Evolutionary conservation across 2,797 vertebrate genomes (phyloP), one percentile per base, ranked within the genome.

Genomic region (Clarias pachynema): DNA sequence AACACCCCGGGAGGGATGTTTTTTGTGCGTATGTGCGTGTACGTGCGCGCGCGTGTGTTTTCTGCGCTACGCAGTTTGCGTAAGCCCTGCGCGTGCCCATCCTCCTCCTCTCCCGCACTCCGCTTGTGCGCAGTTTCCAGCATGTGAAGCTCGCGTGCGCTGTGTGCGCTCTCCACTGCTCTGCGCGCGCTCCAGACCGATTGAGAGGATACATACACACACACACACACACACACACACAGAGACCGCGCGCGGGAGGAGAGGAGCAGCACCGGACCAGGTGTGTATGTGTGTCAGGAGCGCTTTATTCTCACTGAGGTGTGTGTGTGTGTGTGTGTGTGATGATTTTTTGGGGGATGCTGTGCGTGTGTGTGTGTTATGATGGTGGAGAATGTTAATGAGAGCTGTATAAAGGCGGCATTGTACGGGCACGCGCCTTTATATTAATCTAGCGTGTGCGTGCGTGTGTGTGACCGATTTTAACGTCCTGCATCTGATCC

Each of bases 311-410:
- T 49, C 37, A 18, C n/a, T n/a, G 31, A 59, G 20, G 4, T 89
- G 88, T 91, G 92, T 66, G 15, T 75, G 49, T 57, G 26, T 73
- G 77, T 44, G 59, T 69, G 63, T 69, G 63, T 53, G 77, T 44
- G 59, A 49, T 12, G 10, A 49, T 49, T 49, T 44, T 49, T 49
- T 49, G 9, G 44, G 44, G 10, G 44, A 10, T 62, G 57, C 9
- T 53, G 37, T 66, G 49, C 49, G 79, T 72, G 31, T 60, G 56
- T 57, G 91, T 87, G 90, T 20, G 29, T 82, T 31, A 40, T 68
- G 53, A 63, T 70, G 81, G 65, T 82, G 26, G 40, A 24, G 56
- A 73, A 83, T 59, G 69, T 57, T 60, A 73, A 83, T 70, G 81
- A 70, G 24, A 37, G 66, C 7, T 60, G 81, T 40, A 83, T 73